phyloP scores from a whole-genome alignment of 2,113 vertebrate species.

The Engystomops pustulosus region DNA sequence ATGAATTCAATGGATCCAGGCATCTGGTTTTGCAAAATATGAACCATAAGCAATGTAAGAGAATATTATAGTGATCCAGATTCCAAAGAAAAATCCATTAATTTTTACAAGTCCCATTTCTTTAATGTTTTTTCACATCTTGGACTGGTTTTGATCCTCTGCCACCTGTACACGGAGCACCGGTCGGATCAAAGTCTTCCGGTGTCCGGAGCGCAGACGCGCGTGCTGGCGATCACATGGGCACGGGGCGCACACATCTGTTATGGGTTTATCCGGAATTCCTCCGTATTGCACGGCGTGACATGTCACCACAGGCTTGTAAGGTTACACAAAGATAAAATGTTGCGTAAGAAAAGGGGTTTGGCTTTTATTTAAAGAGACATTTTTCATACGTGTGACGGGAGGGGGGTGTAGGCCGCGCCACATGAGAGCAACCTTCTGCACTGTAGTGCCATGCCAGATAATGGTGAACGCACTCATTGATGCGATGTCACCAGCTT shows the following conservation, averaged over 20 bases:
- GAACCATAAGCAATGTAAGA: too few species aligned
- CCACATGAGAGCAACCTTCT: too few species aligned
- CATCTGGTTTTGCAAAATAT: too few species aligned
- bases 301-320: slow-evolving; percentile 6
- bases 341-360: slow-evolving; percentile 22
- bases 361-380: slow-evolving; percentile 34
- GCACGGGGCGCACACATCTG: not conserved
- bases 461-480: slow-evolving; percentile 13
- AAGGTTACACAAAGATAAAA: slow-evolving; percentile 7
- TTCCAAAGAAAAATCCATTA: too few species aligned
- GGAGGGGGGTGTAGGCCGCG: not conserved
- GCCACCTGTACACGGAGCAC: slow-evolving; percentile 6
- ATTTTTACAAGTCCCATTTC: too few species aligned
- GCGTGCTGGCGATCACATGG: not conserved
- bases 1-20: too few species aligned
- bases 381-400: not conserved
- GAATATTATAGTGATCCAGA: too few species aligned
- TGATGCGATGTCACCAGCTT: not conserved
- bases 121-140: too few species aligned
- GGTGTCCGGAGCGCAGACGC: too few species aligned
- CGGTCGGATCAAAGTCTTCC: not conserved
- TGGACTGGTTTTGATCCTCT: too few species aligned
- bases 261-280: not conserved
- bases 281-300: slow-evolving; percentile 10
- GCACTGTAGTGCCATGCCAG: not conserved